Evolutionary conservation across 2,113 vertebrate species (phyloP), one percentile per base, ranked within the genome.

Genomic region (Dolichotis patagonum): DNA sequence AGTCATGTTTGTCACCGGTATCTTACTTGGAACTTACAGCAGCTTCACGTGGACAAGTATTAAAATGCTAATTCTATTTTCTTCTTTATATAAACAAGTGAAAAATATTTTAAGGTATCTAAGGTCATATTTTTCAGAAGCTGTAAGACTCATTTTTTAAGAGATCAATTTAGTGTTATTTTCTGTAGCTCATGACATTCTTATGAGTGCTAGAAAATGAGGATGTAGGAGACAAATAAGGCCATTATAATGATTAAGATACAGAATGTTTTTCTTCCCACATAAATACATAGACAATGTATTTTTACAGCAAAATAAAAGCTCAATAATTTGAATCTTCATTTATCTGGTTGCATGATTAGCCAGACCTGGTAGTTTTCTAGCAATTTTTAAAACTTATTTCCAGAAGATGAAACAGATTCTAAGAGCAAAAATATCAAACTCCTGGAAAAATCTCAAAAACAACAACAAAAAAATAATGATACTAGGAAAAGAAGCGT

Each of bases 1-100:
- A 94, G 87, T 24, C 54, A 49, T 60, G n/a, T 93, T 94, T 94
- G 91, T 93, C 89, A 88, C 49, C 52, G 35, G 22, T 52, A 62
- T 85, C 69, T 43, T 85, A 49, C 54, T 56, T 75, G 28, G 32
- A 91, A 86, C 52, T 84, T 49, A 84, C 7, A 85, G 73, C 14
- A 95, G 26, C 38, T 63, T 16, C 69, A 71, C 22, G 81, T 6
- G 69, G 82, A 3, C 22, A 94, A 9, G 1, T 65, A 73, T 89
- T 91, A 90, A 54, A 90, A 77, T 52, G 24, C 0, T 54, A 82
- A 71, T 60, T 54, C 0, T 32, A 67, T 92, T 88, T 86, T 8
- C 7, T 90, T 83, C 22, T 95, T 90, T 86, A 32, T 52, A 67
- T 1, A 90, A 88, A 5, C 62, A 56, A 58, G 49, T 90, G 56